phyloP scores from a whole-genome alignment of 2,888 invertebrate genomes.

The Zaprionus lineosus region DNA sequence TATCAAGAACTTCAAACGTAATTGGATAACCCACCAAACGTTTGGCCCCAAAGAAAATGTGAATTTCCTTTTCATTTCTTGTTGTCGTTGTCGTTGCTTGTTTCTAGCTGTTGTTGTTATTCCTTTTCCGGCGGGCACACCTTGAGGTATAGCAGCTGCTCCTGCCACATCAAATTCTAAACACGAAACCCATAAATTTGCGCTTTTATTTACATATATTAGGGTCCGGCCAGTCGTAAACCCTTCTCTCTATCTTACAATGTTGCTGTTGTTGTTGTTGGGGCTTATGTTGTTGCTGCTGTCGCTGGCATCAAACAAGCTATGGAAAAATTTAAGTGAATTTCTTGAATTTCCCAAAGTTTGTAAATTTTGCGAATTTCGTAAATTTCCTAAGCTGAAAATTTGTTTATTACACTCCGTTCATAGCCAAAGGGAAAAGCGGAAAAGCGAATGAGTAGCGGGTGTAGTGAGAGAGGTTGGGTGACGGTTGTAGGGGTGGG shows the following conservation, averaged over 20 bases:
- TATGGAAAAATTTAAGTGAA: conserved; percentile 45
- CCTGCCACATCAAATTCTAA: conserved; percentile 66
- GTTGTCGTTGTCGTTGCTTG: conserved; percentile 10
- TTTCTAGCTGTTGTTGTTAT: background rate
- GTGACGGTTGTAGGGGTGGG: background rate
- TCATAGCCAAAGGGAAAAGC: no score
- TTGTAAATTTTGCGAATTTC: no score
- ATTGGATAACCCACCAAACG: conserved; percentile 54
- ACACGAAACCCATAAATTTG: conserved; percentile 75
- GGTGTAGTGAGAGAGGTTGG: no score
- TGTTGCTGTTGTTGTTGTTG: conserved; percentile 16
- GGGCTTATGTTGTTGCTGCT: conserved; percentile 12
- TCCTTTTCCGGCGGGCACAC: conserved; percentile 45
- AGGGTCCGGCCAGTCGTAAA: conserved; percentile 29
- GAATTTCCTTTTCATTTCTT: conserved; percentile 25
- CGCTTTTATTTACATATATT: conserved; percentile 75
- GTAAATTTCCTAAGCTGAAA: conserved; percentile 20
- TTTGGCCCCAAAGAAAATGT: conserved; percentile 39
- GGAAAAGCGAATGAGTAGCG: no score
- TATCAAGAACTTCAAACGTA: conserved; percentile 67
- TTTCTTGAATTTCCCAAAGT: conserved; percentile 28
- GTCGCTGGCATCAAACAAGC: no score
- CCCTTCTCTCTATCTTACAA: conserved; percentile 28
- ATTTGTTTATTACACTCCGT: no score
- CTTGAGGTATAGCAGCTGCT: conserved; percentile 41